A percentile compares a stretch with the other conserved stretches of the same genome.
Conservation (phyloP, 2,113 vertebrate species). For the Podarcis cretensis region DNA sequence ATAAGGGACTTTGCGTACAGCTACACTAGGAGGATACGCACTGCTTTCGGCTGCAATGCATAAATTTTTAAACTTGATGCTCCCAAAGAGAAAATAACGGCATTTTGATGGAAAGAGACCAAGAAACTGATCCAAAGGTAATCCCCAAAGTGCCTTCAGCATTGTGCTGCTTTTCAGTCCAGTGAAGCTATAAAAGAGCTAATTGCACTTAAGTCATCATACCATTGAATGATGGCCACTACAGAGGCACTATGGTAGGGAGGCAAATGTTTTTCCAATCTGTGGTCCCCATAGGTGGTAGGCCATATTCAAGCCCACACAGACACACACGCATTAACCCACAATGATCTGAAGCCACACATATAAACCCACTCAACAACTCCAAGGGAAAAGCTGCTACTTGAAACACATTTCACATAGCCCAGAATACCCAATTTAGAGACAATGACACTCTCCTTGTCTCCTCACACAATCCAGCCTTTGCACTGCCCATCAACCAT, state of each 20-base stretch:
- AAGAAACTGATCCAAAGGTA: conserved; percentile 37
- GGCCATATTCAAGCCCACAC: background rate
- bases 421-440: background rate
- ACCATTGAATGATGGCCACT: conserved; percentile 44
- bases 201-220: conserved; percentile 59
- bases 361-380: background rate
- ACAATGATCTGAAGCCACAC: background rate
- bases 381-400: background rate
- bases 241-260: conserved; percentile 53
- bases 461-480: background rate
- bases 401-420: background rate
- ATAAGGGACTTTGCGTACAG: conserved; percentile 13
- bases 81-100: conserved; percentile 52
- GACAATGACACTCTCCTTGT: background rate
- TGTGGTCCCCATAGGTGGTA: background rate
- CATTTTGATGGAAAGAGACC: conserved; percentile 29
- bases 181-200: conserved; percentile 60
- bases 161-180: conserved; percentile 38
- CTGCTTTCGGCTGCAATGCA: conserved; percentile 34
- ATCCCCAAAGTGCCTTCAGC: conserved; percentile 43
- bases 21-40: conserved; percentile 17
- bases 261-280: background rate
- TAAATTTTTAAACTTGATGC: conserved; percentile 13
- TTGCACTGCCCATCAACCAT: too few species aligned
- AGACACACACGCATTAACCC: background rate